Evolutionary conservation across 2,797 vertebrate species (phyloP).

Genomic region (Hapalemur alaotrensis): DNA sequence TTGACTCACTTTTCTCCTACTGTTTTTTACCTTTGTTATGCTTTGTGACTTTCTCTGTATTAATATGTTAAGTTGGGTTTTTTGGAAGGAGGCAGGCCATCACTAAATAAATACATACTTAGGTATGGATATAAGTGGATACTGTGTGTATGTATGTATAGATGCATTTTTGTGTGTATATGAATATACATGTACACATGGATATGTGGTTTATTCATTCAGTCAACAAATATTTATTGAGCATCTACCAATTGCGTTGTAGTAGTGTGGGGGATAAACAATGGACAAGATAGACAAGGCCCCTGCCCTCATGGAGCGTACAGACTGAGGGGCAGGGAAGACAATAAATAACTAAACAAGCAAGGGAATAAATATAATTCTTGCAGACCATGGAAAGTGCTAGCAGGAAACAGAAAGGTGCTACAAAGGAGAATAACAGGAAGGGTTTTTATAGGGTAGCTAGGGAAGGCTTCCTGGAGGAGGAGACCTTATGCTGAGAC

Average conservation of each 20-base stretch:
- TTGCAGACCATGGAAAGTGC: neutral
- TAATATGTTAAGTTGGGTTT: neutral
- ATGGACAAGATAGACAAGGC: neutral
- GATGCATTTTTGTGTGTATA: neutral
- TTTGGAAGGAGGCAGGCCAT: neutral
- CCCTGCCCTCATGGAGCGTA: neutral
- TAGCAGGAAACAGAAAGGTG: neutral
- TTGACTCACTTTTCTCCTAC: neutral
- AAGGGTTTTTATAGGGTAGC: neutral
- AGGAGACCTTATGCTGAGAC: neutral
- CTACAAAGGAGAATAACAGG: neutral
- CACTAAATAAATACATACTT: neutral
- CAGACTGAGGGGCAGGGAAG: neutral
- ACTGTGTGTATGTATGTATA: neutral
- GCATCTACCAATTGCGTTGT: neutral
- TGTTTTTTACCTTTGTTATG: neutral
- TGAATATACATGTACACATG: neutral
- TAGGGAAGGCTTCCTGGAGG: neutral
- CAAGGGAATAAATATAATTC: neutral
- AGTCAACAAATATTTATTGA: neutral
- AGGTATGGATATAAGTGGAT: neutral
- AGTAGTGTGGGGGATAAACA: neutral
- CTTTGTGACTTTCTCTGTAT: neutral
- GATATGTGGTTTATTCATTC: neutral
- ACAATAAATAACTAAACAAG: neutral